Evolutionary conservation across 2,113 vertebrate genomes (phyloP).

Genomic region (Pipra filicauda): DNA sequence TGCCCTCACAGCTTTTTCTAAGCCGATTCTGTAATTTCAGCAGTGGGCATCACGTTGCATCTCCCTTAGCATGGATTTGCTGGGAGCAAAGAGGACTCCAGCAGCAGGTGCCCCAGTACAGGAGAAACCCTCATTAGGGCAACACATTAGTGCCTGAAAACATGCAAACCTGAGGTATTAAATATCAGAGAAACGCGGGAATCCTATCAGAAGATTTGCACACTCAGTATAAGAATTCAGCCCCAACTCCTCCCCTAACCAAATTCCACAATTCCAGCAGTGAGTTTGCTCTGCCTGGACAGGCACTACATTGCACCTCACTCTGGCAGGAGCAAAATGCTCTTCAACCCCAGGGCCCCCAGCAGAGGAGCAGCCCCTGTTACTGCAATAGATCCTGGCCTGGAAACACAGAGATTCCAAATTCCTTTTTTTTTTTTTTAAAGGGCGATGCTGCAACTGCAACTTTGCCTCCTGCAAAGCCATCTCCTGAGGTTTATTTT

Average conservation of each 20-base stretch:
- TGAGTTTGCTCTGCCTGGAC: accelerated
- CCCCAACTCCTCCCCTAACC: too few relatives aligned
- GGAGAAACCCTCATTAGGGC: background rate
- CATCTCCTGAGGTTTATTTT: background rate
- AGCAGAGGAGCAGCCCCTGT: background rate
- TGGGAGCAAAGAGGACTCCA: background rate
- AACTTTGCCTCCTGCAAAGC: background rate
- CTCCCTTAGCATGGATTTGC: accelerated
- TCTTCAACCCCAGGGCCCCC: background rate
- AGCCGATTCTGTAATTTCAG: background rate
- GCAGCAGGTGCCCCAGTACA: background rate
- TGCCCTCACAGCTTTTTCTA: background rate
- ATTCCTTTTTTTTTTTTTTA: background rate
- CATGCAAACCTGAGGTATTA: accelerated
- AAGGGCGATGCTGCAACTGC: background rate
- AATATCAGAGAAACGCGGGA: background rate
- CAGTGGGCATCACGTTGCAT: accelerated
- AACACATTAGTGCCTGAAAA: background rate
- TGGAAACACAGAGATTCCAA: background rate
- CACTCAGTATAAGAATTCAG: background rate
- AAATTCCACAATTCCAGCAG: accelerated
- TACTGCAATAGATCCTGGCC: background rate
- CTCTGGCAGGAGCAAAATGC: background rate
- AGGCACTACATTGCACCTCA: accelerated
- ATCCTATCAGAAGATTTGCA: background rate